Conservation (phyloP, 1,140 invertebrate species). For the Aphelinus atriplicis region DNA sequence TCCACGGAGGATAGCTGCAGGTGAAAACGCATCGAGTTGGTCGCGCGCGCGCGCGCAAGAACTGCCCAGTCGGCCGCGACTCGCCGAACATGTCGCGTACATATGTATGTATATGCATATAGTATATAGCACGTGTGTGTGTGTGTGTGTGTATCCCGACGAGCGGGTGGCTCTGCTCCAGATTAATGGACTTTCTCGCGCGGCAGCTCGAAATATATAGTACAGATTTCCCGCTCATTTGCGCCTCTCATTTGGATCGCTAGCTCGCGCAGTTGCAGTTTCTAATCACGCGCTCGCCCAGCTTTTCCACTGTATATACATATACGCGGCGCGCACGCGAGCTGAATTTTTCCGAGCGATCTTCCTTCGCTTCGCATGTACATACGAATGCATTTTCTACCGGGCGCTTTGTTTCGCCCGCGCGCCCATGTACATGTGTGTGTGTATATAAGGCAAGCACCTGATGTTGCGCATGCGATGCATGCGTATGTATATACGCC, state of each 20-base stretch:
- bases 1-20: too few relatives aligned
- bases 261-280: conserved; percentile 22
- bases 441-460: too few relatives aligned
- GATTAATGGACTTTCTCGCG: conserved; percentile 31
- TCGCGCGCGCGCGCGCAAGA: too few relatives aligned
- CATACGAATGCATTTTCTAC: too few relatives aligned
- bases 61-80: too few relatives aligned
- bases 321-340: neutral
- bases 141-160: neutral
- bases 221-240: conserved; percentile 38
- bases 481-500: too few relatives aligned
- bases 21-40: too few relatives aligned
- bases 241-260: conserved; percentile 18
- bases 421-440: too few relatives aligned
- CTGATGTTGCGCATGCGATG: too few relatives aligned
- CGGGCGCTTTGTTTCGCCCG: too few relatives aligned
- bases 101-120: too few relatives aligned
- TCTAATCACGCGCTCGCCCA: conserved; percentile 26
- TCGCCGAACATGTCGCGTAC: too few relatives aligned
- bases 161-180: conserved; percentile 3
- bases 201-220: conserved; percentile 22
- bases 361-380: neutral
- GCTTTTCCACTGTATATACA: neutral
- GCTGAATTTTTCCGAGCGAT: conserved; percentile 2
- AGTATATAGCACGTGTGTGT: neutral